These are phyloP conservation scores for Coecobrya sp. DNA, from an alignment of 2,888 invertebrate species.

Conservation along the genomic window DNA sequence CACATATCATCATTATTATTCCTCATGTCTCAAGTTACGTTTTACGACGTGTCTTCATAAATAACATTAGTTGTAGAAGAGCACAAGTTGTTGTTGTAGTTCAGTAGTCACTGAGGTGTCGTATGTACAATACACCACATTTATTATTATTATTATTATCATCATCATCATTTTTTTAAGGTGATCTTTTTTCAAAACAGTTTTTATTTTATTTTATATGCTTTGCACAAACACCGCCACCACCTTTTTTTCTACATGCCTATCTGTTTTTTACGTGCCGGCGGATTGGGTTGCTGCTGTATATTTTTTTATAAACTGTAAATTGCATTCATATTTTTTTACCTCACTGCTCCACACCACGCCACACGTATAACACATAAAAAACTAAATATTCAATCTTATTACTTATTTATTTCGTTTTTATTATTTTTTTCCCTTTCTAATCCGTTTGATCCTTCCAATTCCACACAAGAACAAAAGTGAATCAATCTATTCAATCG, in stretches of 20 bases:
- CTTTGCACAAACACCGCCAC: too few species aligned
- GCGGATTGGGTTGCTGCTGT: too few species aligned
- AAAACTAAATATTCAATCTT: neutral
- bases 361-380: too few species aligned
- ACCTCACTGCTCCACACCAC: too few species aligned
- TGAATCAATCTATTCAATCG: neutral
- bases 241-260: too few species aligned
- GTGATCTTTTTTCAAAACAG: slow-evolving; percentile 10
- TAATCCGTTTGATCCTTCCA: neutral
- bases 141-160: neutral
- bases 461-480: neutral
- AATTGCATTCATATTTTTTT: too few species aligned
- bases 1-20: neutral
- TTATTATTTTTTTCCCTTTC: slow-evolving; percentile 11
- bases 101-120: slow-evolving; percentile 35
- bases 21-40: slow-evolving; percentile 2
- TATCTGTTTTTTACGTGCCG: too few species aligned
- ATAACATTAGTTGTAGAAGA: neutral
- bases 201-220: neutral
- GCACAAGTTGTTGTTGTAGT: neutral
- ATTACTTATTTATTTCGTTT: neutral
- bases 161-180: neutral
- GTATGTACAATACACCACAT: slow-evolving; percentile 10
- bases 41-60: slow-evolving; percentile 11
- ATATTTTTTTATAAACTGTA: too few species aligned